Evolutionary conservation across 2,888 invertebrate species (phyloP), one percentile per base, ranked within the genome.

Genomic region (Pseudolycoriella hygida): DNA sequence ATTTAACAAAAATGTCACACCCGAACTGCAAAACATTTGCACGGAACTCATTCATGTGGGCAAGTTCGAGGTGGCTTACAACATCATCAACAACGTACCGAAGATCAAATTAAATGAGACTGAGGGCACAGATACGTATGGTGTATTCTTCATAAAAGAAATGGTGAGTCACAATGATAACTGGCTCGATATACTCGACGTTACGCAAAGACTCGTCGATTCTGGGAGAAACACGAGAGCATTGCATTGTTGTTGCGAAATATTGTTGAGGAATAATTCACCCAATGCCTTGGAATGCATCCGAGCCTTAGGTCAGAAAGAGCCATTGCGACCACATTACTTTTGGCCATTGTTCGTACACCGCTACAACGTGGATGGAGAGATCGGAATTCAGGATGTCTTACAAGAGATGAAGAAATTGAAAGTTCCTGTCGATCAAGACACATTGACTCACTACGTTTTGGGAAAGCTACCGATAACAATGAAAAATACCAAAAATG

Each of bases 261-360:
- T 69, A 2, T 71, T 76, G 1, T 54, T 79, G 44, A 69, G 56
- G 2, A 53, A 56, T 1, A 55, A 55, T 39, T 57, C 59, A 0
- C 48, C 54, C 0, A 15, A 45, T 1, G 2, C 31, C 57, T 52
- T 0, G 2, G 59, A 2, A 42, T 46, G 2, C 61, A 55, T 40
- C 46, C 62, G 1, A 53, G 59, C 39, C 1, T 37, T 65, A 2
- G 46, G 50, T 0, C 48, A 53, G 4, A 49, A 52, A 0, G 59
- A 64, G 43, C 42, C 50, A 2, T 44, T 65, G 44, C 65, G 75
- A 14, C 67, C 75, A 0, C 78, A 80, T 52, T 80, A 72, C 55
- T 79, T 77, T 55, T 79, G 79, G 79, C 77, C 79, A 0, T 58
- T 78, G 43, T 48, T 80, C 40, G 43, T 76, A 17, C 62, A 69